Base-by-base conservation (phyloP, 2,888 invertebrate genomes). In the Lasioglossum pauxillum region DNA sequence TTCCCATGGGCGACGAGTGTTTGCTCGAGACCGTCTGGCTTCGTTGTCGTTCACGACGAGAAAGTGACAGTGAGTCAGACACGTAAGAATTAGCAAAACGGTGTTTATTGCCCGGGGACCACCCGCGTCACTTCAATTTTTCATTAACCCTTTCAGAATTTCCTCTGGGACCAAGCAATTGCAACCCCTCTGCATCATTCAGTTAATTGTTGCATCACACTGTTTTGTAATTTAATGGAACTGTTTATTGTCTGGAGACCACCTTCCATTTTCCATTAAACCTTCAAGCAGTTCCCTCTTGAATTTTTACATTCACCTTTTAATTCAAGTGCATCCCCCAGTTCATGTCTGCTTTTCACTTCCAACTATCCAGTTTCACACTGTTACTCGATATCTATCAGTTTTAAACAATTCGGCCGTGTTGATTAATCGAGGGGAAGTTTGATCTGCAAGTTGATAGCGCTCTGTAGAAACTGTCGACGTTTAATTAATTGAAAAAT, bases 11-110 rank as follows among this genome's bases (percentile, higher is more conserved):
- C 75, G 35, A 44, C 35, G 46, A 38, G 38, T 74, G 82, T 90
- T 78, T 83, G 82, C 89, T 80, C 84, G 71, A 46, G 41, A 31
- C 60, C 71, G 76, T 75, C 80, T 69, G 80, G 31, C 53, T 46
- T 74, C 75, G 74, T 78, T 84, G 23, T 73, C 60, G 60, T 67
- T 72, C 27, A 49, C 12, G 44, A 35, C 35, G 71, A 64, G 73
- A 74, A 60, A 85, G 75, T 64, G 73, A 64, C 73, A 60, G 49
- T 71, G 38, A 38, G 5, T 14, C 27, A 1, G 44, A 44, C 23
- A 69, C 69, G 38, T 41, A 69, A 69, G 38, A 69, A 38, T 69
- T 69, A 69, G 69, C 23, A 35, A 69, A 69, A 69, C 38, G 23
- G 38, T 69, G 69, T 23, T 69, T 69, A 69, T 69, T 41, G 38